Percentiles rank a stretch among this genome's conserved stretches.
Conservation (phyloP, 2,888 invertebrate species). For the Cerceris ruficornis region DNA sequence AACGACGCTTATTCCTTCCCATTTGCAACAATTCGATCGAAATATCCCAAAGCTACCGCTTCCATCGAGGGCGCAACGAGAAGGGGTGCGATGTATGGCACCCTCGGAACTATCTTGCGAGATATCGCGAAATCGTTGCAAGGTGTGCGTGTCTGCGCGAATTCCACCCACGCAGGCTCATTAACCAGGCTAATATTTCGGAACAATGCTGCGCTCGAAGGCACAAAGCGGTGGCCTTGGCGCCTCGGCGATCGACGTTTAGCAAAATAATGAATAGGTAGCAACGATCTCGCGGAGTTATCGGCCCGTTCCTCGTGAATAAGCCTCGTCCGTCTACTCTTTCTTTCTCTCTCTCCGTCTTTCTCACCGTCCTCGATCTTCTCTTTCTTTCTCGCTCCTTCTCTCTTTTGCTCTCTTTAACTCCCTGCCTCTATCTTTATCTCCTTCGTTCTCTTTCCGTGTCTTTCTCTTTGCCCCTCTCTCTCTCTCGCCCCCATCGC, state of each 20-base stretch:
- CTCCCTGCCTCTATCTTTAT: constrained; percentile 16
- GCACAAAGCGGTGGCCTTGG: constrained; percentile 60
- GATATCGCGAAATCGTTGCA: constrained; percentile 2
- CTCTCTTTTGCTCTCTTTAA: constrained; percentile 34
- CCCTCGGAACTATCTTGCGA: not conserved
- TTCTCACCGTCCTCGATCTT: constrained; percentile 23
- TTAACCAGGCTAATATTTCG: constrained; percentile 61
- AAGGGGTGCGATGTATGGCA: not conserved
- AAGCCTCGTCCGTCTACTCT: constrained; percentile 49
- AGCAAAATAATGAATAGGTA: constrained; percentile 72
- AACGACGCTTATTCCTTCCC: not conserved
- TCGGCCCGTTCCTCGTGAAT: constrained; percentile 64
- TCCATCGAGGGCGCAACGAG: not conserved
- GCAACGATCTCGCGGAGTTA: constrained; percentile 65
- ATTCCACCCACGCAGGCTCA: constrained; percentile 51
- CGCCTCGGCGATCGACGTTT: constrained; percentile 67
- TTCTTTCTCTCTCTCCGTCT: constrained; percentile 35
- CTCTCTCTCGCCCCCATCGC: constrained; percentile 38
- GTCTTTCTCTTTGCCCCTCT: constrained; percentile 23
- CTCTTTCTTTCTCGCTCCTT: constrained; percentile 39
- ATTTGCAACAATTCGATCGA: not conserved
- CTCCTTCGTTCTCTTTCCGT: constrained; percentile 38
- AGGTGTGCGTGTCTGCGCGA: not conserved
- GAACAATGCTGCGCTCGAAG: constrained; percentile 57
- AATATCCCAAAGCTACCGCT: not conserved